Evolutionary conservation across 2,113 vertebrate species (phyloP), one percentile per base, ranked within the genome.

Genomic region (Dermatemys mawii): DNA sequence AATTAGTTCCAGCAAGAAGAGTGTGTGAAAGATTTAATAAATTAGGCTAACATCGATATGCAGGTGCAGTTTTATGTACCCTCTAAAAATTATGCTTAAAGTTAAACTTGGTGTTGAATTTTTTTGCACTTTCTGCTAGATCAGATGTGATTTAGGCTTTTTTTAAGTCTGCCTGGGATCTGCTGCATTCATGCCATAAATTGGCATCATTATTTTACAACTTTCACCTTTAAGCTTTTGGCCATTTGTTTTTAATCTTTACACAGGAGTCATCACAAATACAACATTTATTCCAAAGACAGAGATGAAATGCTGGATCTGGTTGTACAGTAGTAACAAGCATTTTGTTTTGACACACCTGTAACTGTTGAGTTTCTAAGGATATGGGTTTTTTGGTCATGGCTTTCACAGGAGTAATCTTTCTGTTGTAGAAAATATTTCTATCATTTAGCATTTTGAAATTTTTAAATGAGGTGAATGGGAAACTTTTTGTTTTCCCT

Each of bases 41-140:
- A 83, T 0, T 4, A 54, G 16, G 76, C 60, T 51, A 48, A 85
- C 48, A 73, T 75, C 94, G 14, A 89, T 85, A 10, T 1, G 41
- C 41, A 78, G 41, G 46, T 48, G 2, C 27, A 49, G 12, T 48
- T 78, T 27, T 76, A 6, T 38, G 1, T 5, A 1, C 2, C 50
- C 83, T 91, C 88, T 87, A 10, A 60, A 93, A 91, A n/a, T 46
- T 24, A 54, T 95, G 81, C 55, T 80, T 83, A 21, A 78, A 83
- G 50, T 80, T 76, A 10, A 67, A n/a, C n/a, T 70, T 70, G 19
- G n/a, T 41, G 78, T 60, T 5, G 24, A 5, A 22, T 88, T 24
- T 84, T 26, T 70, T 38, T 70, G 17, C 29, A 19, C 12, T 46
- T 76, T 76, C 44, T 44, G 32, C 19, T 35, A 3, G n/a, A 55